phyloP scores from a whole-genome alignment of 2,113 vertebrate genomes.

The Cepphus grylle region DNA sequence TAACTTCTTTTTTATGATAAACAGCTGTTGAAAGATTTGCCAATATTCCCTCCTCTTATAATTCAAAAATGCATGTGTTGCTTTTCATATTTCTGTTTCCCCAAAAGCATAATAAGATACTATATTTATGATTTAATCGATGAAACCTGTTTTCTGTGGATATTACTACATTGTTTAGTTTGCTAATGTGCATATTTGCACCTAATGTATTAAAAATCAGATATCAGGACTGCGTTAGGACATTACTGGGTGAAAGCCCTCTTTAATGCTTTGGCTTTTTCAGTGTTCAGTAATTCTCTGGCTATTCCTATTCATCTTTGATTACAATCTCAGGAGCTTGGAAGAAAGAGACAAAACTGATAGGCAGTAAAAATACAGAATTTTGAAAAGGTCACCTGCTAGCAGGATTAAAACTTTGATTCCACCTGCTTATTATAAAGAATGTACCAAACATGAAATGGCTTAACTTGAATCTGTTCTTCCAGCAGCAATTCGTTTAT shows the following conservation, averaged over 20 bases:
- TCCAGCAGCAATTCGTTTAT: neutral
- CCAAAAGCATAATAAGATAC: conserved; percentile 36
- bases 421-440: conserved; percentile 56
- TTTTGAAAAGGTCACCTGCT: conserved; percentile 72
- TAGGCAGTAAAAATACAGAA: conserved; percentile 70
- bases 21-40: conserved; percentile 56
- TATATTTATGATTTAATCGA: conserved; percentile 43
- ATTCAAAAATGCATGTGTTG: conserved; percentile 48
- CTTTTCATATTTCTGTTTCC: conserved; percentile 43
- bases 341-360: conserved; percentile 64
- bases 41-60: conserved; percentile 45
- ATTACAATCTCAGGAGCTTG: conserved; percentile 64
- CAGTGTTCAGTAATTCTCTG: conserved; percentile 56
- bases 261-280: conserved; percentile 41
- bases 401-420: conserved; percentile 57
- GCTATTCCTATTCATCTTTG: conserved; percentile 60
- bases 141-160: conserved; percentile 32
- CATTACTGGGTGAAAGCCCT: neutral
- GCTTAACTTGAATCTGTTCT: conserved; percentile 18
- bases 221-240: neutral
- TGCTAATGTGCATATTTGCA: conserved; percentile 50
- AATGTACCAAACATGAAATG: conserved; percentile 40
- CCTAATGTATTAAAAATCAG: conserved; percentile 35
- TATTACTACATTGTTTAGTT: conserved; percentile 48
- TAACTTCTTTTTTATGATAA: conserved; percentile 69